Conservation (phyloP, 2,797 vertebrate genomes). For the Rousettus madagascariensis region DNA sequence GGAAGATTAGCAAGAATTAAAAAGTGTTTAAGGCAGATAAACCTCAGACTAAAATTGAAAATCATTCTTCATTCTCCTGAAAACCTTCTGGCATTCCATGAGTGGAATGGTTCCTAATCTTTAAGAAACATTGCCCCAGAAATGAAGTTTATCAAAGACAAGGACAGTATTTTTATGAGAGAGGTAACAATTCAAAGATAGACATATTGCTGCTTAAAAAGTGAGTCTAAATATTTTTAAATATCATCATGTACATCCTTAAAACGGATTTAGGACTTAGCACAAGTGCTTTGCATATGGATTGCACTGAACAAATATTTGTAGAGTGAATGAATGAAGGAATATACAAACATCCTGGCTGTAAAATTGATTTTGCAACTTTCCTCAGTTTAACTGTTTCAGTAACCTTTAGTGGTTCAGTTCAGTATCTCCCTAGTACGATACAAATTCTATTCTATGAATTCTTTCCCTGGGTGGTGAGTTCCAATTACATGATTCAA, state of each 20-base stretch:
- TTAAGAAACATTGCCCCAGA: not conserved
- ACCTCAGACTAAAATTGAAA: not conserved
- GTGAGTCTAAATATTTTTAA: not conserved
- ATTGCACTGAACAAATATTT: conserved; percentile 39
- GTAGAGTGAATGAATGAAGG: not conserved
- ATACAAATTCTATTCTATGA: not conserved
- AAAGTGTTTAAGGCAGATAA: not conserved
- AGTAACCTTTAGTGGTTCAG: not conserved
- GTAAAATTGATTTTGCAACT: conserved; percentile 41
- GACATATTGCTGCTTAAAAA: not conserved
- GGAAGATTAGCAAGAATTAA: not conserved
- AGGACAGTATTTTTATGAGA: not conserved
- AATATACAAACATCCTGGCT: conserved; percentile 5
- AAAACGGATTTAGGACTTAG: not conserved
- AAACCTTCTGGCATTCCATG: not conserved
- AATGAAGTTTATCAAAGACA: conserved; percentile 11
- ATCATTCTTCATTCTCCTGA: not conserved
- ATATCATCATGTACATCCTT: not conserved
- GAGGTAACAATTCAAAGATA: not conserved
- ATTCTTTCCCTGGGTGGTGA: not conserved
- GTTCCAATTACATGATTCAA: not conserved
- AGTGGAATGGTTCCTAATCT: not conserved
- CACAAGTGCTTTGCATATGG: not conserved
- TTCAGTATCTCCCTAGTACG: not conserved
- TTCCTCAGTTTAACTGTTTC: conserved; percentile 34